Evolutionary conservation across 2,888 invertebrate genomes (phyloP).

Genomic region (Rotaria macrura): DNA sequence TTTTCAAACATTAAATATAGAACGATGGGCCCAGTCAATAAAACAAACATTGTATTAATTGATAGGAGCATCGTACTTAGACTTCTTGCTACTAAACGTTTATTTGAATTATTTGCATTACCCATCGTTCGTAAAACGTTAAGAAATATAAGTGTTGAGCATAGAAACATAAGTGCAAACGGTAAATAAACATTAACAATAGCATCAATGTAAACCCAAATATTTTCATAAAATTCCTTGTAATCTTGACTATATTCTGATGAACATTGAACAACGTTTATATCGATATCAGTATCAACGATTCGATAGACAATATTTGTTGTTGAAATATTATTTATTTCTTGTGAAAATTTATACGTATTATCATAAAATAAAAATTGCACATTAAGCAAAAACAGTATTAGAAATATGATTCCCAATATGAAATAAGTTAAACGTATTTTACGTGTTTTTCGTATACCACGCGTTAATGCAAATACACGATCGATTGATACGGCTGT

Average conservation of each 20-base stretch:
- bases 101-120: conserved; percentile 13
- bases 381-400: conserved; percentile 27
- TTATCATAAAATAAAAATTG: conserved; percentile 33
- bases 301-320: not conserved
- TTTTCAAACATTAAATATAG: conserved; percentile 8
- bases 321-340: not conserved
- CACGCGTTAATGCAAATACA: conserved; percentile 27
- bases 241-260: conserved; percentile 5
- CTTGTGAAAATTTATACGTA: not conserved
- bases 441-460: conserved; percentile 27
- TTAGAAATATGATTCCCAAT: conserved; percentile 21
- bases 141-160: not conserved
- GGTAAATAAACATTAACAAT: conserved; percentile 7
- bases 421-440: conserved; percentile 16
- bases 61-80: not conserved
- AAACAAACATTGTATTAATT: not conserved
- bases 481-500: conserved; percentile 31
- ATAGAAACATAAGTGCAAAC: not conserved
- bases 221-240: not conserved
- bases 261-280: conserved; percentile 12
- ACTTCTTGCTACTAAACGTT: not conserved
- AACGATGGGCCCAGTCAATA: not conserved
- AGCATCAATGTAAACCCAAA: conserved; percentile 11
- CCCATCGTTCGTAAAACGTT: not conserved
- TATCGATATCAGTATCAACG: not conserved